Conservation (phyloP, 2,797 vertebrate genomes). For the Gambelia wislizenii region DNA sequence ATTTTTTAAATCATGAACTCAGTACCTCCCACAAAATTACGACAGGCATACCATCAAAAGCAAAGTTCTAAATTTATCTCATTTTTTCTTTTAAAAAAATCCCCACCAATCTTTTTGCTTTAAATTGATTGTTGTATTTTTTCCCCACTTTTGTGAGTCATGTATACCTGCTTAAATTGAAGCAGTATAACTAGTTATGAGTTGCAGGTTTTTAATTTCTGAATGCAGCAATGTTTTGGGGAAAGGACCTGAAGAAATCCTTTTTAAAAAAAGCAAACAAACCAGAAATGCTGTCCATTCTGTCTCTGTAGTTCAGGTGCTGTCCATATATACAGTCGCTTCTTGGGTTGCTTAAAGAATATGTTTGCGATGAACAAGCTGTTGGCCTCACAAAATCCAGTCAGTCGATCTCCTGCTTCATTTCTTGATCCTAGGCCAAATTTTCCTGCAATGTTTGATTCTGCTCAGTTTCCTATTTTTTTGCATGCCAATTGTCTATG, state of each 20-base stretch:
- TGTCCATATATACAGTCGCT: no score
- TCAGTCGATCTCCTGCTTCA: no score
- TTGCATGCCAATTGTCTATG: no score
- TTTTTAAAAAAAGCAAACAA: not conserved
- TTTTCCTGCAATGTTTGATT: no score
- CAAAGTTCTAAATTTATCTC: not conserved
- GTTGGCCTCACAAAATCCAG: no score
- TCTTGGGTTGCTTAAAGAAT: no score
- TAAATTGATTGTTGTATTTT: not conserved
- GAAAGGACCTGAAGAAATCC: no score
- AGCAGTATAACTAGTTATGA: not conserved
- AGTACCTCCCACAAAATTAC: not conserved
- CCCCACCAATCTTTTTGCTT: not conserved
- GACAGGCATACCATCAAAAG: not conserved
- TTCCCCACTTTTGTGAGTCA: not conserved
- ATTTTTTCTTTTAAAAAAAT: not conserved
- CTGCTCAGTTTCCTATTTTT: no score
- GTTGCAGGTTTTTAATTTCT: not conserved
- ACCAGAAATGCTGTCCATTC: not conserved
- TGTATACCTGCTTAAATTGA: not conserved
- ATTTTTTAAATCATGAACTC: not conserved
- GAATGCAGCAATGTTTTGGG: no score
- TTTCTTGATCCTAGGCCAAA: no score
- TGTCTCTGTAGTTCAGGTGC: not conserved
- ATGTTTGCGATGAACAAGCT: no score